Conservation (phyloP, 2,888 invertebrate genomes). For the Augiades crinisus region DNA sequence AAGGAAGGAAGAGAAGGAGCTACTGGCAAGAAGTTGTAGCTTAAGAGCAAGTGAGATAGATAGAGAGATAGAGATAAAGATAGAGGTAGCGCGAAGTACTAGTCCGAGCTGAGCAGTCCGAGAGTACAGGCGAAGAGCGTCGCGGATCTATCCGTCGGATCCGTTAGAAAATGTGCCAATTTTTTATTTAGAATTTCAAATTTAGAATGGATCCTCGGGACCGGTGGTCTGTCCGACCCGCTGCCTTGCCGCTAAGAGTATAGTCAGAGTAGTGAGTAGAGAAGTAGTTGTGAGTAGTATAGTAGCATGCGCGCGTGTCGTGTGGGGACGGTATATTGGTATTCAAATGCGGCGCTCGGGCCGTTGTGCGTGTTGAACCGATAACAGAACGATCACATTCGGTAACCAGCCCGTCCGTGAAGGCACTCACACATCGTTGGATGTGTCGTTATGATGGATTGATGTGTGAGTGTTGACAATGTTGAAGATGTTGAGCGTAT, state of each 20-base stretch:
- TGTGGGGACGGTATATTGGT: slow-evolving; percentile 82
- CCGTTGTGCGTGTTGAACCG: slow-evolving; percentile 64
- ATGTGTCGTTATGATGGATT: no score
- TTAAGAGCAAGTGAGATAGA: slow-evolving; percentile 75
- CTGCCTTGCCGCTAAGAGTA: slow-evolving; percentile 74
- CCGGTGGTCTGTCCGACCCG: slow-evolving; percentile 59
- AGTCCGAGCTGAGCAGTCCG: slow-evolving; percentile 73
- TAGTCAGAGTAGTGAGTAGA: slow-evolving; percentile 77
- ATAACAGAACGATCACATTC: slow-evolving; percentile 37
- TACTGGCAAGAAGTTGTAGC: slow-evolving; percentile 77
- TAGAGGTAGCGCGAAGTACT: slow-evolving; percentile 74
- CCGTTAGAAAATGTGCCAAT: slow-evolving; percentile 49
- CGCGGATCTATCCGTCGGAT: slow-evolving; percentile 67
- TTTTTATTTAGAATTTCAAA: slow-evolving; percentile 43
- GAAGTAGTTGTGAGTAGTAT: slow-evolving; percentile 76
- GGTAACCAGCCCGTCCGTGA: slow-evolving; percentile 10
- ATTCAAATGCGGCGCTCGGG: slow-evolving; percentile 86
- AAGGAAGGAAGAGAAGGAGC: slow-evolving; percentile 74
- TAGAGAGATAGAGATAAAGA: slow-evolving; percentile 72
- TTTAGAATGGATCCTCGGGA: slow-evolving; percentile 69
- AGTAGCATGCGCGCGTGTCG: slow-evolving; percentile 79
- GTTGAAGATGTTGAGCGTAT: slow-evolving; percentile 30
- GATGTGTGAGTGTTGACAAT: neutral
- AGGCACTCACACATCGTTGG: neutral
- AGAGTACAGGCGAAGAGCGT: slow-evolving; percentile 68